These are phyloP conservation scores for Dolichotis patagonum DNA, from an alignment of 2,113 vertebrate species.

Conservation along the genomic window DNA sequence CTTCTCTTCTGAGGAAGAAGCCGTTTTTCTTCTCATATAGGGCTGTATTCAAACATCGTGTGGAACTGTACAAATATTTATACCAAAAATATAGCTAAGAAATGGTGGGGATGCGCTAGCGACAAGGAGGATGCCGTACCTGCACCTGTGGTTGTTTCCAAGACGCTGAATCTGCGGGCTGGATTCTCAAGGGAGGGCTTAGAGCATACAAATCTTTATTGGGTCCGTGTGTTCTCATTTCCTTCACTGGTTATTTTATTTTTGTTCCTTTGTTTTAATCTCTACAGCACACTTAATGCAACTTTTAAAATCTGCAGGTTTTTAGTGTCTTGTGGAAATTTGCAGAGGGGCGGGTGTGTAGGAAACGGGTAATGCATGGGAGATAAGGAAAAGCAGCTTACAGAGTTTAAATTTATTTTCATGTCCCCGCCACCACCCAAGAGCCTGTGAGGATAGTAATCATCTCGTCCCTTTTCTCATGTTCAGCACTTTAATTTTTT, in stretches of 20 bases:
- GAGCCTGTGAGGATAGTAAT: conserved; percentile 84
- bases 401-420: conserved; percentile 80
- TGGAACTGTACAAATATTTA: conserved; percentile 93
- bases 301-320: conserved; percentile 92
- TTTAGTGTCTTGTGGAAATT: conserved; percentile 87
- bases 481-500: conserved; percentile 91
- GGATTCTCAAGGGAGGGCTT: conserved; percentile 86
- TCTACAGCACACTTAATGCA: conserved; percentile 91
- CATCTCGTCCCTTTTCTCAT: conserved; percentile 87
- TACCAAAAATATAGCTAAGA: conserved; percentile 91
- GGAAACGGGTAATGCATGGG: conserved; percentile 85
- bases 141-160: conserved; percentile 87
- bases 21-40: conserved; percentile 89
- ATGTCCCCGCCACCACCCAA: conserved; percentile 80
- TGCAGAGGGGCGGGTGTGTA: conserved; percentile 82
- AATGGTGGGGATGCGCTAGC: conserved; percentile 88
- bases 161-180: conserved; percentile 86
- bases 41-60: conserved; percentile 92
- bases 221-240: conserved; percentile 87
- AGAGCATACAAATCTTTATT: conserved; percentile 81
- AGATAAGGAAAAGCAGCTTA: conserved; percentile 78
- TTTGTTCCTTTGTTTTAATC: conserved; percentile 86
- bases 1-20: conserved; percentile 85
- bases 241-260: conserved; percentile 83
- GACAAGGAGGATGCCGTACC: conserved; percentile 85